Evolutionary conservation across 2,797 vertebrate genomes (phyloP).

Genomic region (Ambastaia sidthimunki): DNA sequence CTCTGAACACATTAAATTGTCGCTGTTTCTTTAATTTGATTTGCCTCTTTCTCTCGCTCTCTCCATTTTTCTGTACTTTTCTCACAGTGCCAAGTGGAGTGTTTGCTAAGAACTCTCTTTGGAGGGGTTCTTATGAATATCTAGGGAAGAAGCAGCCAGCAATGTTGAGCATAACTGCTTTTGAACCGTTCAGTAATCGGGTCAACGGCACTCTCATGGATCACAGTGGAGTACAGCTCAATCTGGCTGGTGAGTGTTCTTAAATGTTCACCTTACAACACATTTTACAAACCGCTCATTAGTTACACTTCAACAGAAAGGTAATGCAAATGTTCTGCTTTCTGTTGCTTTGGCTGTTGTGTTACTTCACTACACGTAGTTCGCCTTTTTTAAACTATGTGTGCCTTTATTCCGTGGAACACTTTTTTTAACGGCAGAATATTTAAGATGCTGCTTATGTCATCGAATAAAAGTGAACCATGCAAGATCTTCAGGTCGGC

Average conservation of each 20-base stretch:
- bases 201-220: constrained; percentile 96
- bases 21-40: not conserved
- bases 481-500: no score
- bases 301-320: constrained; percentile 4
- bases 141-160: constrained; percentile 96
- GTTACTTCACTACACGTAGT: not conserved
- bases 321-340: constrained; percentile 9
- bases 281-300: constrained; percentile 34
- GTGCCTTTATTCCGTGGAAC: not conserved
- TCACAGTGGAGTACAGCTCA: constrained; percentile 94
- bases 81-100: constrained; percentile 89
- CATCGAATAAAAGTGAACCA: not conserved
- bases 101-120: constrained; percentile 95
- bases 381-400: not conserved
- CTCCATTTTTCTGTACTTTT: not conserved
- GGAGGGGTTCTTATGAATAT: constrained; percentile 98
- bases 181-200: constrained; percentile 85
- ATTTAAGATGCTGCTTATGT: not conserved
- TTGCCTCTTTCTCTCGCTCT: not conserved
- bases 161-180: constrained; percentile 93
- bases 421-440: not conserved
- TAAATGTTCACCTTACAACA: constrained; percentile 30
- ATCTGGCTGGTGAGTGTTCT: constrained; percentile 83
- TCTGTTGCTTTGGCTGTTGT: not conserved
- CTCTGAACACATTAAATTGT: not conserved